Percentiles rank a stretch among this genome's conserved stretches.
These are phyloP conservation scores for Pholis gunnellus DNA, from an alignment of 2,113 vertebrate genomes.

Conservation along the genomic window DNA sequence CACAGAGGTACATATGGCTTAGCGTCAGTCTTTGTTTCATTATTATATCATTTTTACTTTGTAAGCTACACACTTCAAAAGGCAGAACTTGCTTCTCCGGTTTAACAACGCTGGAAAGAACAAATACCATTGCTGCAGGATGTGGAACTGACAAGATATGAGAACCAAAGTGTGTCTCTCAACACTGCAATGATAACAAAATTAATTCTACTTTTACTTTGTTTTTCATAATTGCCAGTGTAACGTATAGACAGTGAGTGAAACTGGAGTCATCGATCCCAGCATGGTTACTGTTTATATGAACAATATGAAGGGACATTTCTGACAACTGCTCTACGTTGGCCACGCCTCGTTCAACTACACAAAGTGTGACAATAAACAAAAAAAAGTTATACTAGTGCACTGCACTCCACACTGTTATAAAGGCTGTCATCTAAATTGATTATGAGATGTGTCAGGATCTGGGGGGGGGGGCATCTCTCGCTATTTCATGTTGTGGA, in stretches of 20 bases:
- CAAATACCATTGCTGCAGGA: not conserved
- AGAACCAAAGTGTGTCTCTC: not conserved
- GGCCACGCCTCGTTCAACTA: too few relatives aligned
- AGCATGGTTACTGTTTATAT: too few relatives aligned
- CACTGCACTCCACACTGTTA: not conserved
- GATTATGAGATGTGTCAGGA: not conserved
- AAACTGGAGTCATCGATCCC: too few relatives aligned
- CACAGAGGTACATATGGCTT: constrained; percentile 34
- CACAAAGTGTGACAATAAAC: not conserved
- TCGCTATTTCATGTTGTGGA: not conserved
- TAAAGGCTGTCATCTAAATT: not conserved
- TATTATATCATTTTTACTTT: too few relatives aligned
- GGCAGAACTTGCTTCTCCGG: not conserved
- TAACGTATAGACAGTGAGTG: too few relatives aligned
- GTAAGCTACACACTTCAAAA: not conserved
- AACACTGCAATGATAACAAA: not conserved
- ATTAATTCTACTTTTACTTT: not conserved
- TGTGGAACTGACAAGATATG: not conserved
- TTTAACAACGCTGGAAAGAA: not conserved
- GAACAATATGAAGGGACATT: too few relatives aligned
- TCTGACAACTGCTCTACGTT: too few relatives aligned
- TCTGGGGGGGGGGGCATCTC: not conserved
- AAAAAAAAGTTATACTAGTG: too few relatives aligned
- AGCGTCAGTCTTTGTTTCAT: not conserved
- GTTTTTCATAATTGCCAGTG: not conserved